Conservation (phyloP, 2,797 vertebrate species). For the Gorsachius magnificus region DNA sequence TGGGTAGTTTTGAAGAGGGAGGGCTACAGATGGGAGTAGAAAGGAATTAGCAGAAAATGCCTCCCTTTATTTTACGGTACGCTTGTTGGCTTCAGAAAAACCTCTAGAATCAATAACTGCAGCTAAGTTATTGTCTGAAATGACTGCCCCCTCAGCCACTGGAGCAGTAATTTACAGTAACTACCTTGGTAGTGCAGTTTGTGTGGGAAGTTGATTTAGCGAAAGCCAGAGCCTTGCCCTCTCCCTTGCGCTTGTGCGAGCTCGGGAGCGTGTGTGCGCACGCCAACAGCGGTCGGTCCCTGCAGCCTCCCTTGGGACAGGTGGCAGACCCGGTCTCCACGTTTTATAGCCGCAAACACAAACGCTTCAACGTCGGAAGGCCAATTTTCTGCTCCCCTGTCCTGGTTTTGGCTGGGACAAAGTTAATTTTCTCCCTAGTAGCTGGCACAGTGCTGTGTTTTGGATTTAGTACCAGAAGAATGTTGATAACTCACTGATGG, state of each 20-base stretch:
- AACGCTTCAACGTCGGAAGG: background rate
- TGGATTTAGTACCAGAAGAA: too few species aligned
- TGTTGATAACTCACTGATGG: too few species aligned
- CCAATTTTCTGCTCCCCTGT: background rate
- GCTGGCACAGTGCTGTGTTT: too few species aligned
- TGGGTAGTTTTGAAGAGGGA: background rate
- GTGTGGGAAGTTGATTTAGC: rapidly evolving
- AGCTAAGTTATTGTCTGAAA: background rate
- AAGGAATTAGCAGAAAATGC: background rate
- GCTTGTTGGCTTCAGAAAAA: background rate
- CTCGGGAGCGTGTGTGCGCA: rapidly evolving
- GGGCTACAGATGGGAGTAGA: background rate
- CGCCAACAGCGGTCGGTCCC: background rate
- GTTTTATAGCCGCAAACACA: background rate
- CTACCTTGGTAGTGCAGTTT: rapidly evolving
- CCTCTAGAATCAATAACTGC: background rate
- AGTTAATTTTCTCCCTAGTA: too few species aligned
- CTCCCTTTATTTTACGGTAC: background rate
- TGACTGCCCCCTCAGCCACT: background rate
- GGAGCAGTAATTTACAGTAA: too few species aligned
- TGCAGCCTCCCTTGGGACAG: background rate
- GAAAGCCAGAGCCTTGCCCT: rapidly evolving
- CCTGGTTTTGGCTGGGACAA: too few species aligned
- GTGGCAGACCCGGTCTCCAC: rapidly evolving
- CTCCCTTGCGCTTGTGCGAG: background rate